Conservation (phyloP, 2,113 vertebrate species). For the Eira barbara region DNA sequence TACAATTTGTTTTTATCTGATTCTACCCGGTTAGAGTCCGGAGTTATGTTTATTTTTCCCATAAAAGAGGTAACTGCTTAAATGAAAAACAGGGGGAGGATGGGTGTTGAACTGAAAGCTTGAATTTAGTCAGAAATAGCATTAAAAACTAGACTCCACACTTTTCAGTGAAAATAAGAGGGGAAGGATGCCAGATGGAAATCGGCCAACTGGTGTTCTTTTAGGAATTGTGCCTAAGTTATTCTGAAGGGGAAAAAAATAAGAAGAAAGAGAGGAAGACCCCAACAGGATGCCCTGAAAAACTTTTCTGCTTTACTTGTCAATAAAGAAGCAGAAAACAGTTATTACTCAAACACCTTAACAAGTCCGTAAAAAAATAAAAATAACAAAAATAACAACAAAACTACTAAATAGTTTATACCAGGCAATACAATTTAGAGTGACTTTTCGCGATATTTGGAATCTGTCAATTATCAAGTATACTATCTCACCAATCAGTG, state of each 20-base stretch:
- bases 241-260: constrained; percentile 15
- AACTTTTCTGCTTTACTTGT: constrained; percentile 2
- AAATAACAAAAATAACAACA: neutral
- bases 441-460: neutral
- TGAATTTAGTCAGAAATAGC: constrained; percentile 58
- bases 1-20: constrained; percentile 43
- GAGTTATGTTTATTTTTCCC: constrained; percentile 33
- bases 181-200: constrained; percentile 59
- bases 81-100: constrained; percentile 26
- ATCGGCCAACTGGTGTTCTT: constrained; percentile 66
- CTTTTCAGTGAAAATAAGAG: constrained; percentile 63
- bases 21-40: neutral
- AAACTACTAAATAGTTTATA: neutral
- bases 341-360: neutral
- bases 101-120: constrained; percentile 31
- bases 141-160: constrained; percentile 43
- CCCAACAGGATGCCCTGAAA: constrained; percentile 15
- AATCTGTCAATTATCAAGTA: neutral
- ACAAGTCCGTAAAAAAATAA: neutral
- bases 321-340: constrained; percentile 13
- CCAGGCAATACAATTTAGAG: neutral
- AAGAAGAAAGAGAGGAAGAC: neutral
- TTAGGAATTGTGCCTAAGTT: constrained; percentile 61
- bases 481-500: neutral
- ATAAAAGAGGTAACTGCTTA: constrained; percentile 37